Conservation (phyloP, 2,888 invertebrate species). For the Lottia scabra region DNA sequence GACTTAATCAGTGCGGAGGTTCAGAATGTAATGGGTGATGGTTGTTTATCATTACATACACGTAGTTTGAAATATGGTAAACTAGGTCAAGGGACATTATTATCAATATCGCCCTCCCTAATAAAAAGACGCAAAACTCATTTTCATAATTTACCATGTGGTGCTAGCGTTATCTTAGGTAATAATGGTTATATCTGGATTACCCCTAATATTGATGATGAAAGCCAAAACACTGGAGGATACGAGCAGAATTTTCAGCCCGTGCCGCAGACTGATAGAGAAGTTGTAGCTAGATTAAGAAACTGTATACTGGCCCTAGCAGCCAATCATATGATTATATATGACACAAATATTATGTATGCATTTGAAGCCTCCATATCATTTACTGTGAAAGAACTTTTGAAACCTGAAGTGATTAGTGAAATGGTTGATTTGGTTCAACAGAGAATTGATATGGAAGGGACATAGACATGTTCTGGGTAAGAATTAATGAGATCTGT, state of each 20-base stretch:
- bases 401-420: conserved; percentile 86
- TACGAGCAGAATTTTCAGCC: conserved; percentile 84
- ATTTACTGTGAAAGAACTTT: conserved; percentile 79
- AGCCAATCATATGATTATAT: conserved; percentile 88
- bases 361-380: conserved; percentile 91
- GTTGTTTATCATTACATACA: conserved; percentile 92
- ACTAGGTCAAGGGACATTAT: conserved; percentile 88
- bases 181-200: conserved; percentile 98
- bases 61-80: conserved; percentile 97
- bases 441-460: conserved; percentile 73
- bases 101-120: conserved; percentile 91
- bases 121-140: conserved; percentile 94
- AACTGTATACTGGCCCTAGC: conserved; percentile 91
- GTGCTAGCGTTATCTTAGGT: conserved; percentile 92
- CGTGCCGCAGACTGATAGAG: conserved; percentile 80
- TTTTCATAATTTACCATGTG: conserved; percentile 92
- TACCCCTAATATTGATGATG: conserved; percentile 77
- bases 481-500: no score
- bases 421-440: conserved; percentile 86
- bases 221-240: conserved; percentile 72
- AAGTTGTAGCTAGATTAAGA: conserved; percentile 87
- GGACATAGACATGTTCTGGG: conserved; percentile 10
- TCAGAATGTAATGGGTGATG: conserved; percentile 91
- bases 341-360: conserved; percentile 90
- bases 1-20: conserved; percentile 98